Conservation (phyloP, 2,797 vertebrate genomes). For the Tolypeutes matacus region DNA sequence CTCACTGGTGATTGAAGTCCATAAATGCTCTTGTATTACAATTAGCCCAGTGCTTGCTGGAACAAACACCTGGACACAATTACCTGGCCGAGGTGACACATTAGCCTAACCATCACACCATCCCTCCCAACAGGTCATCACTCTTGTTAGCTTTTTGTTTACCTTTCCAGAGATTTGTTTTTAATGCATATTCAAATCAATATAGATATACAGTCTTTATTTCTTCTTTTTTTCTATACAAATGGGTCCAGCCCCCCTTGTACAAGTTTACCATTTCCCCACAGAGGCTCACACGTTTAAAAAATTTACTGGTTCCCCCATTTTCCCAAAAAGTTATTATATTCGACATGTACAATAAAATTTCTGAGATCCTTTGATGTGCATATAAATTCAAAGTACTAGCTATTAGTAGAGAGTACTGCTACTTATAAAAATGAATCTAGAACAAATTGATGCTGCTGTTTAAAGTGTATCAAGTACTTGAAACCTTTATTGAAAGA, state of each 20-base stretch:
- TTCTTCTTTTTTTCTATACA: neutral
- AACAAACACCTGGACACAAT: too few relatives aligned
- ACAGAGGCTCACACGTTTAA: neutral
- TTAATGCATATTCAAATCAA: neutral
- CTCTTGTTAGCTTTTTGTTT: neutral
- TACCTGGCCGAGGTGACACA: too few relatives aligned
- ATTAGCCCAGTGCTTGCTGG: too few relatives aligned
- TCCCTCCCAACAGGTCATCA: neutral
- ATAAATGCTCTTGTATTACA: too few relatives aligned
- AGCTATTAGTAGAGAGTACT: neutral
- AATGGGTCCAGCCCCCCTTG: neutral
- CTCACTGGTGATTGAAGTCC: too few relatives aligned
- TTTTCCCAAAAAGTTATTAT: neutral
- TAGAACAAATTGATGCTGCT: neutral
- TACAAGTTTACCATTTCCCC: neutral
- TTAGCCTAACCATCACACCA: too few relatives aligned
- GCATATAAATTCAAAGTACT: neutral
- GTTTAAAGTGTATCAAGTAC: neutral
- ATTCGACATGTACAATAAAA: neutral
- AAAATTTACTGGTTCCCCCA: neutral
- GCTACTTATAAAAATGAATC: neutral
- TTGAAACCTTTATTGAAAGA: slow-evolving; percentile 16
- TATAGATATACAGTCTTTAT: neutral
- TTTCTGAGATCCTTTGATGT: neutral
- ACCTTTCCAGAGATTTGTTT: neutral